Evolutionary conservation across 2,888 invertebrate species (phyloP), one percentile per base, ranked within the genome.

Genomic region (Lottia scabra): DNA sequence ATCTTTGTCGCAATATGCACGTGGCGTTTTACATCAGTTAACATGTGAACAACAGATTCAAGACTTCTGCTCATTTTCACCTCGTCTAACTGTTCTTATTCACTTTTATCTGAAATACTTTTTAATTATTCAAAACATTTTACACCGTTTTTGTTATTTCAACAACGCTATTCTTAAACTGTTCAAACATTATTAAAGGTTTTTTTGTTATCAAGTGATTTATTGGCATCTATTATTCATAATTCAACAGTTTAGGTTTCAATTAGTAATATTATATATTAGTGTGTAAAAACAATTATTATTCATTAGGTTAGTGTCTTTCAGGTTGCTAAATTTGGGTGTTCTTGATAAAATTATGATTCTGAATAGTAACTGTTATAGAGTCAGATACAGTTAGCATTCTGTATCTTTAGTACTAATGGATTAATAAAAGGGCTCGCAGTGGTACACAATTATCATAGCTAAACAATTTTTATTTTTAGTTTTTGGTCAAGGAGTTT

Each of bases 21-120:
- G 10, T 62, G n/a, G 15, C n/a, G 27, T 66, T 62, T 15, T n/a
- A 12, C 19, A 46, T 65, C 16, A 65, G 12, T 56, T 27, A 15
- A n/a, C 67, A 44, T 62, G 62, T 44, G 56, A 62, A 66, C 63
- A 66, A n/a, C 56, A 27, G 27, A 56, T 27, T 66, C 27, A 48
- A 27, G 48, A 48, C 72, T 72, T 63, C 44, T 72, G 72, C 65
- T 26, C 48, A 64, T 43, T 68, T 72, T 72, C 72, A 56, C 56
- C 56, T 56, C 56, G 23, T 19, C 56, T 56, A 56, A 56, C 56
- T 56, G 56, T 56, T 56, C 38, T 38, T 56, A 56, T 56, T 56
- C 56, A 56, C 23, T 23, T 56, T 56, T 56, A 23, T 56, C 56
- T 56, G 12, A 23, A 56, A 56, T 56, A 56, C 19, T 56, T 56